These are phyloP conservation scores for Pterostichus niger DNA, from an alignment of 2,888 invertebrate species.

Conservation along the genomic window DNA sequence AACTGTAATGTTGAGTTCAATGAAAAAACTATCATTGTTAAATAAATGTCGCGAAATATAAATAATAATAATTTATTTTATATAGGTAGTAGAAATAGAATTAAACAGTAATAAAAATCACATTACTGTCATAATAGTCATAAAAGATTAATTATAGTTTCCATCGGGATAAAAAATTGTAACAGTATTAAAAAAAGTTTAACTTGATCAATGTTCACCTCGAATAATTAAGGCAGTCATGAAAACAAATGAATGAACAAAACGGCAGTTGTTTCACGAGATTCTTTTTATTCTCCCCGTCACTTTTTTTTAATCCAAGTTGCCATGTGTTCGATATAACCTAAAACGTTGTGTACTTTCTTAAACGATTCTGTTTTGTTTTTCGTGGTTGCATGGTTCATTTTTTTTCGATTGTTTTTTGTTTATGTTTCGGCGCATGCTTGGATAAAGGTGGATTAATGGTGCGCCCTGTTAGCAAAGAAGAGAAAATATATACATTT, in stretches of 20 bases:
- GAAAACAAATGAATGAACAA: slow-evolving; percentile 31
- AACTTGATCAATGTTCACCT: slow-evolving; percentile 6
- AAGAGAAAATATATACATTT: slow-evolving; percentile 31
- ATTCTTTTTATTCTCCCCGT: slow-evolving; percentile 18
- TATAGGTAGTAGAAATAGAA: background rate
- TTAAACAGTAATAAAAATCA: slow-evolving; percentile 1
- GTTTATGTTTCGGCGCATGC: slow-evolving; percentile 8
- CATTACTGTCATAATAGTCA: slow-evolving; percentile 13
- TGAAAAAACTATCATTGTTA: background rate
- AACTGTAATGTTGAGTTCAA: no score
- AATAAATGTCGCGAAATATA: background rate
- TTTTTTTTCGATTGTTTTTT: slow-evolving; percentile 33
- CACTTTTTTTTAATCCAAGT: slow-evolving; percentile 30
- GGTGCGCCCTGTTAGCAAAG: background rate
- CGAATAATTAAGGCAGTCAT: slow-evolving; percentile 40
- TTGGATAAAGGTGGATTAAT: background rate
- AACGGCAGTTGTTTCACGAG: slow-evolving; percentile 29
- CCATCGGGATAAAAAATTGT: background rate
- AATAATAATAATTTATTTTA: background rate
- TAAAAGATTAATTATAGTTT: slow-evolving; percentile 22
- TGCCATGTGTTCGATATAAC: slow-evolving; percentile 12
- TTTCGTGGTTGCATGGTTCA: background rate
- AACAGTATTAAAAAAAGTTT: background rate
- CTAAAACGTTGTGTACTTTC: no score
- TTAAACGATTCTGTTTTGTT: no score